Base-by-base conservation (phyloP, 2,113 vertebrate genomes). In the Indicator maculatus region DNA sequence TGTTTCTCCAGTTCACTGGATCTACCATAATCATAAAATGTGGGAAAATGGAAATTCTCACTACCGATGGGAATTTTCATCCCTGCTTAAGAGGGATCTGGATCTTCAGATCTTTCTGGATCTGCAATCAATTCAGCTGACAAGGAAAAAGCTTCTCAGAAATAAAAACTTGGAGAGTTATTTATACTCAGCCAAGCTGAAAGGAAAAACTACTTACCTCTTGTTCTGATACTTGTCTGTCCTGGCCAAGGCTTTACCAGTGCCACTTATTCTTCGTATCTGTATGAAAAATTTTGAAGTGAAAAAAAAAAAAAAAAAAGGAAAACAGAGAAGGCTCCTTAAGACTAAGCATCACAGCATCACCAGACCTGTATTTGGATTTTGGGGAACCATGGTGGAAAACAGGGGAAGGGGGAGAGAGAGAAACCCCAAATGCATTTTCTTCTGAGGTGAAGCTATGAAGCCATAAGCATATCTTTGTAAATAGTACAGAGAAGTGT, bases 141-240 rank as follows among this genome's bases (percentile, higher is more conserved):
- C 27, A 90, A 56, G 3, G 31, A 50, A 86, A 85, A 84, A 38
- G 31, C 15, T 84, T 76, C 73, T 58, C 45, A 75, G 58, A 65
- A 88, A 75, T 41, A 79, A 92, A 91, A 84, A 8, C 7, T 73
- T 5, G 7, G 6, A 38, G 59, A 71, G 52, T 30, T 88, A 86
- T 39, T 89, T 86, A 86, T 47, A 86, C 10, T n/a, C 23, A 66
- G 66, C 16, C 52, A 86, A 90, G 30, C 17, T 44, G 28, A 90
- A 91, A 82, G 17, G 28, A 85, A 94, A 76, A 93, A 75, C 4
- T 59, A 90, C 95, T 97, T 61, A 99, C 99, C 99, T 99, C 97
- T 99, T 99, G 93, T 99, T 98, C 78, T 98, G 98, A 87, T 99
- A 99, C 93, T 99, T 99, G 97, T 99, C 99, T 66, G 98, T 92